Conservation (phyloP, 2,113 vertebrate genomes). For the Nansenia antarctica region DNA sequence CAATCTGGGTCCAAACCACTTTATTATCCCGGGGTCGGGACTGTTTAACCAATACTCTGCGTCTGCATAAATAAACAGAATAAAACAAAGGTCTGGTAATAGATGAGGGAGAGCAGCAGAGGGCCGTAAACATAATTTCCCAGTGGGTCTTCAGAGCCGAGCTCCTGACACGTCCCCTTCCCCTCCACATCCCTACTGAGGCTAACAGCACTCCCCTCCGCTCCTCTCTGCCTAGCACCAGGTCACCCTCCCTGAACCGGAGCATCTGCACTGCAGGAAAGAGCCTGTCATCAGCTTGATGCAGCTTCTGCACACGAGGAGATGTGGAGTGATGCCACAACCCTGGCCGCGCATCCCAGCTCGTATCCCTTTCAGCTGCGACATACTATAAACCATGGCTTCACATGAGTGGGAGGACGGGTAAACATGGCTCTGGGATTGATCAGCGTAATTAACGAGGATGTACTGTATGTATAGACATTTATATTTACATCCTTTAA, state of each 20-base stretch:
- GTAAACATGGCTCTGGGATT: conserved; percentile 32
- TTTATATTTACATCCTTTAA: conserved; percentile 20
- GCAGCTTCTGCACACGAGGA: not conserved
- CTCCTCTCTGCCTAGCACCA: too few relatives aligned
- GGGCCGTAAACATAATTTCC: conserved; percentile 53
- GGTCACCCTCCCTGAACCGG: too few relatives aligned
- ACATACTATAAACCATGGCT: not conserved
- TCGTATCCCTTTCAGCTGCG: conserved; percentile 28
- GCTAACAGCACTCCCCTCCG: too few relatives aligned
- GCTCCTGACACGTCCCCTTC: conserved; percentile 17
- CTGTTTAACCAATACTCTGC: conserved; percentile 35
- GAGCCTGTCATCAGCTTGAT: not conserved
- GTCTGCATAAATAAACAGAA: conserved; percentile 46
- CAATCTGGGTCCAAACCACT: conserved; percentile 28
- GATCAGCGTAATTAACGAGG: too few relatives aligned
- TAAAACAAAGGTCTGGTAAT: conserved; percentile 30
- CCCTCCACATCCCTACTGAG: conserved; percentile 12
- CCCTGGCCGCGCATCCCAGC: too few relatives aligned
- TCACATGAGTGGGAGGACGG: not conserved
- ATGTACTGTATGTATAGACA: too few relatives aligned
- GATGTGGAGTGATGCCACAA: not conserved
- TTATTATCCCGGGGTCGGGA: conserved; percentile 34
- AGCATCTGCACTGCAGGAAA: not conserved
- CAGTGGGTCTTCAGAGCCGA: conserved; percentile 26
- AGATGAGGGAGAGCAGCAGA: conserved; percentile 32